Evolutionary conservation across 2,113 vertebrate genomes (phyloP), one percentile per base, ranked within the genome.

Genomic region (Acrocephalus arundinaceus): DNA sequence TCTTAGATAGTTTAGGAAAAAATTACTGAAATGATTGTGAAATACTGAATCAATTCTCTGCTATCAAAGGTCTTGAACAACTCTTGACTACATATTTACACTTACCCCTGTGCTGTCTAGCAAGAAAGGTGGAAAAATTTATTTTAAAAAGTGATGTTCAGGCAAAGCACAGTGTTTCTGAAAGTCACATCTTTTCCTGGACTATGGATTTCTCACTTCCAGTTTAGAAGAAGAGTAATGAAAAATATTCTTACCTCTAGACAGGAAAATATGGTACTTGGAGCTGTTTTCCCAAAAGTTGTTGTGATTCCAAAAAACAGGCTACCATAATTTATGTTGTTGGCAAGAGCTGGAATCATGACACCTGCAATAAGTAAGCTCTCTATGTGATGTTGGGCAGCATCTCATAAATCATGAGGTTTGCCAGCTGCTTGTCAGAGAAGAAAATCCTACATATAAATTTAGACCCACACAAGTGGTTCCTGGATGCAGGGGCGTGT

Each of bases 371-470:
- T 85, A 85, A 87, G 71, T 87, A 92, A 91, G 49, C 24, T 88
- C 33, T 46, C 25, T 48, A 28, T 90, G 58, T 66, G 70, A 46
- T 66, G 70, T 8, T 82, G 70, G 81, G 78, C 62, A 83, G 49
- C 39, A 49, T 89, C 37, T 91, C 61, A 52, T 81, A 92, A 94
- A 93, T 94, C 83, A 65, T 63, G 13, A 18, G 0, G 49, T 79
- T 93, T 96, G 74, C 94, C 91, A 90, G 83, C 39, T 90, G 66
- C 57, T 52, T 91, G 66, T 91, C 89, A 57, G 62, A 85, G 49
- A 37, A 89, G 4, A 95, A 96, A 94, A 93, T 85, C 77, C 70
- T 73, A 17, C 51, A 20, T 52, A 75, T 91, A 95, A 91, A 94
- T 95, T 91, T 76, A 76, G 54, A 91, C 78, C 54, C 66, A 75